Percentiles rank a stretch among this genome's conserved stretches.
Evolutionary conservation across 2,797 vertebrate species (phyloP).

Genomic region (Menidia menidia): DNA sequence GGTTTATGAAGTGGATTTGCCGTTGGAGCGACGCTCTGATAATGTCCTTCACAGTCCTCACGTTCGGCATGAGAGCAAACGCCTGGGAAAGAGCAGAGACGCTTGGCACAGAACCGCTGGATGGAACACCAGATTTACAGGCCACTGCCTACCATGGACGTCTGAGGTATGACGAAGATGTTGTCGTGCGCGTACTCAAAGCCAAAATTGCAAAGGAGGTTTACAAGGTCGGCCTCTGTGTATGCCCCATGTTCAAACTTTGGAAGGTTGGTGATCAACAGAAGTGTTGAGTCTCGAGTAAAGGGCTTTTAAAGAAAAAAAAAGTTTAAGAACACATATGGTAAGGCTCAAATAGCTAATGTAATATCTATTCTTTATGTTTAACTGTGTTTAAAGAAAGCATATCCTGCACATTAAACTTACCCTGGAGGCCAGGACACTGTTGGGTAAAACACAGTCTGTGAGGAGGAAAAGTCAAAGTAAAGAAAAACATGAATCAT

Average conservation of each 20-base stretch:
- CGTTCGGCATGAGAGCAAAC: slow-evolving; percentile 29
- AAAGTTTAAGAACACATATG: too few species aligned
- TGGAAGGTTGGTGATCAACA: slow-evolving; percentile 55
- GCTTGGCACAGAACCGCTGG: too few species aligned
- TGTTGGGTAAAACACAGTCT: neutral
- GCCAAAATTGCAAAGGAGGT: slow-evolving; percentile 31
- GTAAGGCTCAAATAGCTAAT: too few species aligned
- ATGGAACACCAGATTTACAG: neutral
- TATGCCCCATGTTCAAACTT: neutral
- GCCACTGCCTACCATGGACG: slow-evolving; percentile 32
- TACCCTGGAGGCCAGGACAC: neutral
- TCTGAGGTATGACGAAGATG: slow-evolving; percentile 56
- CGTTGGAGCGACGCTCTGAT: rapidly evolving
- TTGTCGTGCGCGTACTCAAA: neutral
- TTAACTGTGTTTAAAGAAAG: neutral
- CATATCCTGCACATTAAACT: neutral
- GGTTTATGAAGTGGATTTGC: rapidly evolving
- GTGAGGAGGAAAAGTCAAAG: neutral
- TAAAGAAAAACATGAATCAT: neutral
- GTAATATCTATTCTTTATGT: too few species aligned
- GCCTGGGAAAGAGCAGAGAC: slow-evolving; percentile 38
- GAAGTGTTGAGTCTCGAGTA: rapidly evolving
- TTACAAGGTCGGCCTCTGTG: slow-evolving; percentile 33
- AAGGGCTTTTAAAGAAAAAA: slow-evolving; percentile 11
- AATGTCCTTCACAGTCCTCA: rapidly evolving